Evolutionary conservation across 2,113 vertebrate species (phyloP).

Genomic region (Silurus asotus): DNA sequence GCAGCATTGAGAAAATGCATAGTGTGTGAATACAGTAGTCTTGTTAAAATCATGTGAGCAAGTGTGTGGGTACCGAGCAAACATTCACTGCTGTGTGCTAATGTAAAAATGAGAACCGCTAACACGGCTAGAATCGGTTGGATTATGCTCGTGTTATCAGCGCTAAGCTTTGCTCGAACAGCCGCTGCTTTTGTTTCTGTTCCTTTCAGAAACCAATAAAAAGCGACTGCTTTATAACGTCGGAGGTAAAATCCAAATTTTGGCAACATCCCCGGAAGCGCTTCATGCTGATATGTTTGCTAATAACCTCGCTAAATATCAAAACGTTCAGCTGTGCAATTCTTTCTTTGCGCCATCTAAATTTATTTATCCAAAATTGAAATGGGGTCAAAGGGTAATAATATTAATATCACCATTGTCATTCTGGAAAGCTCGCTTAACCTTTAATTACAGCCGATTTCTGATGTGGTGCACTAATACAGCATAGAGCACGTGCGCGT

Average conservation of each 20-base stretch:
- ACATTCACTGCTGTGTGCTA: neutral
- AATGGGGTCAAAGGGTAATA: constrained; percentile 25
- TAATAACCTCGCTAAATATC: constrained; percentile 21
- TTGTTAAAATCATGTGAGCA: neutral
- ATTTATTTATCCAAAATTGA: neutral
- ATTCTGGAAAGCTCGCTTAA: constrained; percentile 60
- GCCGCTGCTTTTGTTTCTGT: neutral
- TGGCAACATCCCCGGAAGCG: neutral
- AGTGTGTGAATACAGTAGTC: neutral
- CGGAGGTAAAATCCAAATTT: neutral
- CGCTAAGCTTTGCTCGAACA: neutral
- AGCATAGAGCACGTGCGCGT: constrained; percentile 39
- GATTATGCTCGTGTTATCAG: neutral
- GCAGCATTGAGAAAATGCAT: neutral
- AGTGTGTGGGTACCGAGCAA: neutral
- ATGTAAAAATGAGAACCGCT: neutral
- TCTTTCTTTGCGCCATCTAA: neutral
- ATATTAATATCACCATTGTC: constrained; percentile 49
- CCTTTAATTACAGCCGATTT: constrained; percentile 56
- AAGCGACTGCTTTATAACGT: neutral
- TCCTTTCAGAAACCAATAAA: neutral
- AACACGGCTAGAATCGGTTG: neutral
- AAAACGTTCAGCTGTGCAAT: neutral
- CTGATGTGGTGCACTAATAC: neutral
- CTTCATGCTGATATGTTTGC: neutral